Evolutionary conservation across 2,797 vertebrate genomes (phyloP).

Genomic region (Orestias chungarensis): DNA sequence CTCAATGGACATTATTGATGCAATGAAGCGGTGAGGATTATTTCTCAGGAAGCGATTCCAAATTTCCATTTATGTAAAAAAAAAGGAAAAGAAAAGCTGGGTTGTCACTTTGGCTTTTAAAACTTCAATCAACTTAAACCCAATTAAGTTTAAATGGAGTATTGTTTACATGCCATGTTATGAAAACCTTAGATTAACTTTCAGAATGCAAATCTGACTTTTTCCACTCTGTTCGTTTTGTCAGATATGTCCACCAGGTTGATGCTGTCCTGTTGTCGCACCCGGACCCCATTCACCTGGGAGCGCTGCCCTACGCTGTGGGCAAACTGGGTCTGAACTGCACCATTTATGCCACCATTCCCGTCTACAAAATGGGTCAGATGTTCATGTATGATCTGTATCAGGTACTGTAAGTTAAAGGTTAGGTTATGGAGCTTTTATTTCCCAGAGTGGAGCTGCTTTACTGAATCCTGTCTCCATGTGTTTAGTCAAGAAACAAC

Average conservation of each 20-base stretch:
- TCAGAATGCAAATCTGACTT: background rate
- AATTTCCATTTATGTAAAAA: background rate
- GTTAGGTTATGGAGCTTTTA: background rate
- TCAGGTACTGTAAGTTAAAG: slow-evolving; percentile 82
- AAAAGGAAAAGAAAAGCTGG: background rate
- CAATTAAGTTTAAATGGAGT: background rate
- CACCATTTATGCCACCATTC: slow-evolving; percentile 98
- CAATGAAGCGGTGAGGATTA: slow-evolving; percentile 88
- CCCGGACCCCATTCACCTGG: slow-evolving; percentile 94
- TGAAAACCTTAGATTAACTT: background rate
- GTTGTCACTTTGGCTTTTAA: background rate
- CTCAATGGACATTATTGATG: slow-evolving; percentile 97
- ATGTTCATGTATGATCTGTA: slow-evolving; percentile 99
- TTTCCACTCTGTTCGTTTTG: background rate
- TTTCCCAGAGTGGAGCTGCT: background rate
- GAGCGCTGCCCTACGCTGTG: slow-evolving; percentile 95
- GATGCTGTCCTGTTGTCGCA: slow-evolving; percentile 97
- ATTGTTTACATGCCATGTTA: background rate
- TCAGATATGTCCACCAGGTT: slow-evolving; percentile 94
- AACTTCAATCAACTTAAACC: background rate
- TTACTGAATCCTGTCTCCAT: slow-evolving; percentile 27
- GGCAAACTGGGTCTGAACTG: slow-evolving; percentile 97
- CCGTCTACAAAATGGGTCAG: slow-evolving; percentile 99
- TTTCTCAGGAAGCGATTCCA: background rate
- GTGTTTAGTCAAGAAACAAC: slow-evolving; percentile 92